A percentile compares a stretch with the other conserved stretches of the same genome.
phyloP scores from a whole-genome alignment of 2,113 vertebrate species.

The Bubalus kerabau region DNA sequence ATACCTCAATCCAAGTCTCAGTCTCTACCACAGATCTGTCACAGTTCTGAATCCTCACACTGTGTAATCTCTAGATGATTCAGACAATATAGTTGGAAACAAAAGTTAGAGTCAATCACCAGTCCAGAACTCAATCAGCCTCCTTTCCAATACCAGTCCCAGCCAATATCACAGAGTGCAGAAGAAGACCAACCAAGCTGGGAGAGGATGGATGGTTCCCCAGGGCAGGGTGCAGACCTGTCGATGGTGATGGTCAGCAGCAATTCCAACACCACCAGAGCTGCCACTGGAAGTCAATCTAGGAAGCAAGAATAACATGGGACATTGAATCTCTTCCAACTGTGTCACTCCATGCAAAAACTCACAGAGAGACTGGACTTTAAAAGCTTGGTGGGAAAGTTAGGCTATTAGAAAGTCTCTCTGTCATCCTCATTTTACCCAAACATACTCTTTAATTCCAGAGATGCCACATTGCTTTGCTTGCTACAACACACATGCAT shows the following conservation, averaged over 20 bases:
- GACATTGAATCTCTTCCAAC: background rate
- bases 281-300: constrained; percentile 29
- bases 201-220: background rate
- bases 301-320: constrained; percentile 13
- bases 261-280: constrained; percentile 42
- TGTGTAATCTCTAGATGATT: background rate
- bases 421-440: background rate
- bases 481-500: background rate
- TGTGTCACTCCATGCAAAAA: background rate
- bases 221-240: background rate
- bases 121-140: background rate
- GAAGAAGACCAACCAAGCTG: constrained; percentile 29
- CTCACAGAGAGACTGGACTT: background rate
- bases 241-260: constrained; percentile 10
- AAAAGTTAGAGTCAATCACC: background rate
- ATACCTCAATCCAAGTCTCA: background rate
- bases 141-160: constrained; percentile 20
- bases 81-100: background rate
- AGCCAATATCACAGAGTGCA: constrained; percentile 3
- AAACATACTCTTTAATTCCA: background rate
- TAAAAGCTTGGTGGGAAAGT: background rate
- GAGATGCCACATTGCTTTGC: background rate
- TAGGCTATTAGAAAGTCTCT: background rate
- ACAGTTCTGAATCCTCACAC: background rate
- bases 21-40: background rate